Conservation (phyloP, 1,140 invertebrate genomes). For the Cyphomyrmex costatus region DNA sequence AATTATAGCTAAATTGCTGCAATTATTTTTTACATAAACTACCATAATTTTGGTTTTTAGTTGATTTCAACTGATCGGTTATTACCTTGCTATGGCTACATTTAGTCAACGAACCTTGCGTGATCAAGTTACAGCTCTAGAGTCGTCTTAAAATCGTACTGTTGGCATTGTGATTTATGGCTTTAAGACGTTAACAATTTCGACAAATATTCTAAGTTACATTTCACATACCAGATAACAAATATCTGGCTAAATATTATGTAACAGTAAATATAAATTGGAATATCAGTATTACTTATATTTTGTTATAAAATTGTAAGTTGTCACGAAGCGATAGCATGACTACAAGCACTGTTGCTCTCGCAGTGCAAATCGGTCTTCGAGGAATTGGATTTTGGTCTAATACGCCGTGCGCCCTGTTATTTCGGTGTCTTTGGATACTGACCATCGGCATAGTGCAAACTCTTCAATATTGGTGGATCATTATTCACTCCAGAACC, state of each 20-base stretch:
- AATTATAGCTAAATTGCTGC: conserved; percentile 20
- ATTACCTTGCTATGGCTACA: conserved; percentile 32
- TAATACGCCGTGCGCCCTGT: not conserved
- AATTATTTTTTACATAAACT: not conserved
- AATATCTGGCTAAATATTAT: not conserved
- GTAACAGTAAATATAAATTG: not conserved
- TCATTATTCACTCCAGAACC: conserved; percentile 3
- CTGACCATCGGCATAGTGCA: conserved; percentile 29
- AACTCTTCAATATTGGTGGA: conserved; percentile 7
- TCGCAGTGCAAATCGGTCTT: conserved; percentile 39
- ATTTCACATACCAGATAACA: not conserved
- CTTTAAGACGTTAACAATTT: conserved; percentile 6
- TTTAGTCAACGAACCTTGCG: conserved; percentile 20
- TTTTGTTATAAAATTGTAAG: not conserved
- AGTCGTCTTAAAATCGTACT: conserved; percentile 19
- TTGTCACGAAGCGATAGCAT: not conserved
- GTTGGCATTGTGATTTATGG: not conserved
- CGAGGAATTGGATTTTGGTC: conserved; percentile 31
- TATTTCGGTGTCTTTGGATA: conserved; percentile 24
- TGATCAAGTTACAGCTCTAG: conserved; percentile 24
- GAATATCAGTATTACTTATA: not conserved
- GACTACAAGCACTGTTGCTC: not conserved
- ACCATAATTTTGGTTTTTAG: not conserved
- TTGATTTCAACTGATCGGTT: conserved; percentile 24
- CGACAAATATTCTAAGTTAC: too few species aligned